Evolutionary conservation across 64 coral and sea anemone genomes (phyloP).

Genomic region (Actinia equina): DNA sequence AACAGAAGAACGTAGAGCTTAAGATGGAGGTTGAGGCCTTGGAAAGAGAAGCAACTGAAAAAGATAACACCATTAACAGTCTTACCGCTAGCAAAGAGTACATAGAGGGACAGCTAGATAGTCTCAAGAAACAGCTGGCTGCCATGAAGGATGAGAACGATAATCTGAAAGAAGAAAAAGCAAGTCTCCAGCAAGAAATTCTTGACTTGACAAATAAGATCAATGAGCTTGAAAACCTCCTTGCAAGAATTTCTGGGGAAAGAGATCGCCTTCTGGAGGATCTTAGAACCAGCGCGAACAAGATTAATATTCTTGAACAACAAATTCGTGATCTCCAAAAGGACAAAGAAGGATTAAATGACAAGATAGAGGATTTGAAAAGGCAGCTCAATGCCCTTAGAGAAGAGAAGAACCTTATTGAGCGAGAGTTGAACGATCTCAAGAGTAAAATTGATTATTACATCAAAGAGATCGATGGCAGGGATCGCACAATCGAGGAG

Average conservation of each 20-base stretch:
- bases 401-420: conserved; percentile 68
- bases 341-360: conserved; percentile 50
- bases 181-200: conserved; percentile 62
- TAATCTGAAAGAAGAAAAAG: conserved; percentile 56
- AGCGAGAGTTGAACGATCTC: conserved; percentile 67
- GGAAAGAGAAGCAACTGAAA: conserved; percentile 68
- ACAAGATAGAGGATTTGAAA: conserved; percentile 82
- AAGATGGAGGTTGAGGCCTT: conserved; percentile 75
- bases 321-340: conserved; percentile 72
- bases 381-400: conserved; percentile 46
- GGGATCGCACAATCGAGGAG: conserved; percentile 67
- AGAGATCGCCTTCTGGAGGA: conserved; percentile 79
- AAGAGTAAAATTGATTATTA: conserved; percentile 81
- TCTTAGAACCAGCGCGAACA: conserved; percentile 31
- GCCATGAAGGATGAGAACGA: conserved; percentile 71
- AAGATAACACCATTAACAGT: conserved; percentile 76
- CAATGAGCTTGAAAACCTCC: conserved; percentile 68
- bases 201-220: conserved; percentile 77
- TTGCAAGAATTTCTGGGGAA: conserved; percentile 68
- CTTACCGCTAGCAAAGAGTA: conserved; percentile 73
- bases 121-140: conserved; percentile 59
- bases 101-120: conserved; percentile 70
- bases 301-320: conserved; percentile 56
- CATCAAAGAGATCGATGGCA: conserved; percentile 58
- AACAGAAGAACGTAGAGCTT: conserved; percentile 81